Base-by-base conservation (phyloP, 92 coral and sea anemone species). In the Parazoanthus swiftii region DNA sequence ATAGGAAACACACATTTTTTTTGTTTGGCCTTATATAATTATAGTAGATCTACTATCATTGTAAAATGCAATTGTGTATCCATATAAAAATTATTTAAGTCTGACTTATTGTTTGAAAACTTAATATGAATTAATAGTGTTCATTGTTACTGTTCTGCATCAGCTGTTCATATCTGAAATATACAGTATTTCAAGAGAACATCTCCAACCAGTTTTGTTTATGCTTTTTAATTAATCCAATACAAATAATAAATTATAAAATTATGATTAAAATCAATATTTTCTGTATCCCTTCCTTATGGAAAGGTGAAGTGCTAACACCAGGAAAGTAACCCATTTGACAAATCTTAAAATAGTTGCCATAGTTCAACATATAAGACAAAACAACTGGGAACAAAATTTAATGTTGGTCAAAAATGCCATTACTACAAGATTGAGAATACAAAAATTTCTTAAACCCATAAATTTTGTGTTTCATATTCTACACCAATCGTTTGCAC, bases 241-340 rank as follows among this genome's bases (percentile, higher is more conserved):
- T 29, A 29, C 33, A 29, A 29, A 29, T 29, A 29, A 29, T 29
- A 29, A 29, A 29, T 75, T 75, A 36, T 36, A 36, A 75, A 36
- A 75, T 75, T 36, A 6, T 13, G 3, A 75, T 75, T 36, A 75
- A 75, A 36, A 75, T 75, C 48, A 36, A 75, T 75, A 36, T 75
- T 36, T 36, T 23, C 79, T 75, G 35, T 75, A 38, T 35, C 79
- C 79, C 26, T 75, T 75, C 79, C 79, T 75, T 75, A 23, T 65
- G 79, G 79, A 75, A 75, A 75, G 79, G 48, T 75, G 16, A 9
- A 75, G 79, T 75, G n/a, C 79, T 75, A 75, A 75, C 79, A 75
- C 20, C 79, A 75, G 79, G 79, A 36, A 36, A 36, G 48, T 75
- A 75, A 75, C 21, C 21, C 50, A 75, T 75, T 75, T 75, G 79